Base-by-base conservation (phyloP, 2,888 invertebrate species). In the Shargacucullia verbasci region DNA sequence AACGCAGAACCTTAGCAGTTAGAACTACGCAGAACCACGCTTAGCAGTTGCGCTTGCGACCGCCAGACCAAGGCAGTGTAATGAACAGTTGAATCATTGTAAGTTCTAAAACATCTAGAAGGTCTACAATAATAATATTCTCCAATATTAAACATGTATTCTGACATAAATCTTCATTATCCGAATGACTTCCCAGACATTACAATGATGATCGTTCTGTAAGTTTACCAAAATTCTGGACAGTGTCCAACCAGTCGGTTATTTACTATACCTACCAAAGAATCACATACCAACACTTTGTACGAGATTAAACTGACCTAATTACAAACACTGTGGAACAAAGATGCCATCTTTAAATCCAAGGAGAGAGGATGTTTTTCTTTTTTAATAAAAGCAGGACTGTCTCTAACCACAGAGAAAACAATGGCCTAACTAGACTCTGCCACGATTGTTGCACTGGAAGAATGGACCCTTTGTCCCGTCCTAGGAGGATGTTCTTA, bases 371-470 rank as follows among this genome's bases (percentile, higher is more conserved):
- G 29, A 29, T 46, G 44, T 44, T 63, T 62, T 74, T 57, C 73
- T 67, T 79, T 82, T 83, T 80, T 79, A 80, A 81, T 84, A 77
- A 84, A 79, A 60, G 56, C 76, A 78, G 67, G 75, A 77, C 81
- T 73, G 76, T 72, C 75, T 79, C 77, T 76, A 79, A 72, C 77
- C 73, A 69, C 69, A 60, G 54, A 63, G 59, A 80, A 80, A 86
- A 92, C 91, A 92, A 91, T 87, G 80, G 81, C 70, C 70, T 87
- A 87, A 86, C 88, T 87, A 88, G 86, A 76, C 85, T 74, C 80
- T 68, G 76, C 79, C 79, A 79, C 83, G 82, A 86, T 87, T 89
- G 89, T 87, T 85, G 73, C 77, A 60, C 74, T 57, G 59, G 73
- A 84, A 87, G 87, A 90, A 90, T 83, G 79, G 79, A 76, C 58